phyloP scores from a whole-genome alignment of 2,113 vertebrate species.

The Vicugna pacos region DNA sequence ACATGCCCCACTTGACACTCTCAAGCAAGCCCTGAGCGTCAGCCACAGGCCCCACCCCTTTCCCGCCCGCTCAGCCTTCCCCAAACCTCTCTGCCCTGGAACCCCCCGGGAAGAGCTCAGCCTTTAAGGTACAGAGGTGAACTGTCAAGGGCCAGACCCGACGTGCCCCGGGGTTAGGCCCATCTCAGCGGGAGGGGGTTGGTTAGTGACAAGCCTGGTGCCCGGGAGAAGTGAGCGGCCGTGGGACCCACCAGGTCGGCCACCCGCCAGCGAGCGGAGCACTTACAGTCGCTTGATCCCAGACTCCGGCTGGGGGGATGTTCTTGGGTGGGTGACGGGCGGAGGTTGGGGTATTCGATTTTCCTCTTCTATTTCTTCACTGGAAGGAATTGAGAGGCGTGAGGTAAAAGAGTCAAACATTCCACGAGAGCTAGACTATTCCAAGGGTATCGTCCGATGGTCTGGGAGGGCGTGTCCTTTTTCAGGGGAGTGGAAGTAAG shows the following conservation, averaged over 20 bases:
- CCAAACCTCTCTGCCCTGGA: not conserved
- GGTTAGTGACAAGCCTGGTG: conserved; percentile 21
- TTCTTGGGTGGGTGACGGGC: conserved; percentile 85
- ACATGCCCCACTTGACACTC: not conserved
- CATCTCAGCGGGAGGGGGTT: not conserved
- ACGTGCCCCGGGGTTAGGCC: not conserved
- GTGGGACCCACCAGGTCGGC: not conserved
- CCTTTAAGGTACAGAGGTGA: not conserved
- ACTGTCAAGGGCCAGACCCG: not conserved
- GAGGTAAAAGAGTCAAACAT: not conserved
- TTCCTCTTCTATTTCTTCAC: conserved; percentile 96
- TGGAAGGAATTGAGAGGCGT: conserved; percentile 75
- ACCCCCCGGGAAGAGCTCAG: not conserved
- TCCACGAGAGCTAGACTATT: not conserved
- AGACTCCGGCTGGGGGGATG: conserved; percentile 91
- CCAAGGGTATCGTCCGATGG: not conserved
- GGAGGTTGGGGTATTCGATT: conserved; percentile 84
- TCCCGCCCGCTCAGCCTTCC: rapidly evolving
- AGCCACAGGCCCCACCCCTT: not conserved
- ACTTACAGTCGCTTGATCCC: conserved; percentile 97
- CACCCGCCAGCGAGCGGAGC: rapidly evolving
- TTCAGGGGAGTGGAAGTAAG: not conserved
- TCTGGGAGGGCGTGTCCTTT: not conserved
- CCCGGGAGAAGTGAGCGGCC: not conserved
- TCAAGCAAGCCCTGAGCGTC: not conserved